Conservation (phyloP, 2,113 vertebrate genomes). For the Taurulus bubalis region DNA sequence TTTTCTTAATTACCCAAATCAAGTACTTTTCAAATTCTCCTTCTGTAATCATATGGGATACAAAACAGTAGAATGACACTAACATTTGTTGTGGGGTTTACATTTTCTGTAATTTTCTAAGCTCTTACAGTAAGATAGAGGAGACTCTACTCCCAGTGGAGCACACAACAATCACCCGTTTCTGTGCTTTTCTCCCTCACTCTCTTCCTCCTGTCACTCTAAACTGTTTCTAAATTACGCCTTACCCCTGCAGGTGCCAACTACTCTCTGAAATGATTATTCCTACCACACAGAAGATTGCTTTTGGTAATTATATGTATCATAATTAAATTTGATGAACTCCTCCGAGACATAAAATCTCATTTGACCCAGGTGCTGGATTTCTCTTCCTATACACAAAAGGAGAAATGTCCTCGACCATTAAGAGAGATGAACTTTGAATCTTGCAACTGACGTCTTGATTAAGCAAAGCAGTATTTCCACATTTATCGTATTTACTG, state of each 20-base stretch:
- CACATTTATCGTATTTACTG: constrained; percentile 42
- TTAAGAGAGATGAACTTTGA: constrained; percentile 51
- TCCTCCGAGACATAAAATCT: constrained; percentile 82
- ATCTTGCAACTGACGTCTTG: constrained; percentile 53
- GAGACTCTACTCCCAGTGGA: constrained; percentile 45
- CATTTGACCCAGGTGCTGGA: constrained; percentile 78
- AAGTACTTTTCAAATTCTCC: constrained; percentile 18
- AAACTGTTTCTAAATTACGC: constrained; percentile 74
- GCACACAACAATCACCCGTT: constrained; percentile 58
- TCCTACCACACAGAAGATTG: constrained; percentile 84
- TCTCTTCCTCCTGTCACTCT: constrained; percentile 63
- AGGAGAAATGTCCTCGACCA: constrained; percentile 55
- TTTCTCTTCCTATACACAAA: constrained; percentile 69
- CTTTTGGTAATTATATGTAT: constrained; percentile 86
- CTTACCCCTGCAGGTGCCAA: constrained; percentile 75
- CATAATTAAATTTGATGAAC: constrained; percentile 86
- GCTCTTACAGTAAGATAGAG: constrained; percentile 30
- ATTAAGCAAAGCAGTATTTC: constrained; percentile 55
- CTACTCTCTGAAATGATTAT: constrained; percentile 80
- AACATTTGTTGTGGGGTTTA: constrained; percentile 22
- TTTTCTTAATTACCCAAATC: constrained; percentile 38
- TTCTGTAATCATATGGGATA: constrained; percentile 17
- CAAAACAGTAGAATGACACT: constrained; percentile 11
- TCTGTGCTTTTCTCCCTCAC: constrained; percentile 55
- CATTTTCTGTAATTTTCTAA: constrained; percentile 20